Evolutionary conservation across 1,140 invertebrate genomes (phyloP), one percentile per base, ranked within the genome.

Genomic region (Hesperophylax magnus): DNA sequence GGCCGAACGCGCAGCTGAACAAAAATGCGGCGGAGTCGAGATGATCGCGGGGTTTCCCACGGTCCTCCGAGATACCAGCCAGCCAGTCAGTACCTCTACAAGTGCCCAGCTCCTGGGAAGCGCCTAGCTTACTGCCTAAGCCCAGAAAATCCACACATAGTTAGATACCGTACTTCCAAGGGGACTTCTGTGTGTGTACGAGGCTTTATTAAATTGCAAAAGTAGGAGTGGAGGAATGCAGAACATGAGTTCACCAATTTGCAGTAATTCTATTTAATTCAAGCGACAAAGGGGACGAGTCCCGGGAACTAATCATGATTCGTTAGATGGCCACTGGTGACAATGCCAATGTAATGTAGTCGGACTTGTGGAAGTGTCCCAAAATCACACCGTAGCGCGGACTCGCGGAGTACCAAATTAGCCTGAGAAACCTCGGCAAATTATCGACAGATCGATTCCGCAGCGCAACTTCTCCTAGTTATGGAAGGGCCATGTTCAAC

Each of bases 201-300:
- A 15, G 47, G 69, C 52, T 53, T 54, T 53, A 72, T 72, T 24
- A 72, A 53, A 54, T 72, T 53, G 47, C 52, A 54, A 53, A 52
- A 53, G 69, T 53, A 72, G 47, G 69, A 72, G 69, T 54, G 9
- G 17, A 53, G 52, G 69, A 72, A 72, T 72, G 69, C 69, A 53
- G 47, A 53, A 72, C 18, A 72, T 72, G 69, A 72, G 39, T 27
- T 72, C 69, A 72, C 39, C 69, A 72, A 71, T 71, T 47, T 71
- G 67, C 67, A 24, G 67, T 72, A 72, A 72, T 72, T 72, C 52
- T 54, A 67, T 67, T 67, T 67, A 31, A 67, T 67, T 27, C 63
- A 34, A 34, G 3, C 63, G 63, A 22, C 22, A 18, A 31, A 67
- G 63, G 63, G 61, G 61, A 9, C 61, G 61, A 65, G 61, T 27